Conservation (phyloP, 2,113 vertebrate genomes). For the Anguilla rostrata region DNA sequence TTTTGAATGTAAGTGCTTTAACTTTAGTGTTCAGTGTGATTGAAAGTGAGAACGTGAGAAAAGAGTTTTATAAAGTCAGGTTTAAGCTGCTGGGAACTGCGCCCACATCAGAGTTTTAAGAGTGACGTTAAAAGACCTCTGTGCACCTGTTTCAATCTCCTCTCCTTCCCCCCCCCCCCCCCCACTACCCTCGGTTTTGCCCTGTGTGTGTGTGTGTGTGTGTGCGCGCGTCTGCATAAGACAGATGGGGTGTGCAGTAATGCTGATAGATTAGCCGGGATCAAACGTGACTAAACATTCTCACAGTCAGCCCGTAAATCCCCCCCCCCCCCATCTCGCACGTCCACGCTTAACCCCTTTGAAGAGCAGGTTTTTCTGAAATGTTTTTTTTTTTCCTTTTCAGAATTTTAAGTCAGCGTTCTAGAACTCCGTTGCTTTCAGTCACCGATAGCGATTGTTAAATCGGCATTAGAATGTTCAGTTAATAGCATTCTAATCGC, state of each 20-base stretch:
- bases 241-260: constrained; percentile 46
- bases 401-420: too few relatives aligned
- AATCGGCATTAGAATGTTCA: too few relatives aligned
- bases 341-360: not conserved
- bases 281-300: constrained; percentile 37
- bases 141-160: not conserved
- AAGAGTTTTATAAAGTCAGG: not conserved
- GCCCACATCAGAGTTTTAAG: not conserved
- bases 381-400: too few relatives aligned
- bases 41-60: too few relatives aligned
- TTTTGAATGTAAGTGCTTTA: too few relatives aligned
- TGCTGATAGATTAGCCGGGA: constrained; percentile 33
- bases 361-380: too few relatives aligned
- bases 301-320: not conserved
- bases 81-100: not conserved
- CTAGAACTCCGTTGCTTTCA: too few relatives aligned
- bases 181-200: not conserved
- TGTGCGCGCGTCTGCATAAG: constrained; percentile 27
- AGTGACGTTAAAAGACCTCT: not conserved
- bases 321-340: constrained; percentile 29
- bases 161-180: not conserved
- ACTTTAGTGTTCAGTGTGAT: too few relatives aligned
- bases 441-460: too few relatives aligned
- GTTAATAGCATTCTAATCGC: too few relatives aligned
- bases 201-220: not conserved